Base-by-base conservation (phyloP, 2,797 vertebrate genomes). In the Simalia tracyae region DNA sequence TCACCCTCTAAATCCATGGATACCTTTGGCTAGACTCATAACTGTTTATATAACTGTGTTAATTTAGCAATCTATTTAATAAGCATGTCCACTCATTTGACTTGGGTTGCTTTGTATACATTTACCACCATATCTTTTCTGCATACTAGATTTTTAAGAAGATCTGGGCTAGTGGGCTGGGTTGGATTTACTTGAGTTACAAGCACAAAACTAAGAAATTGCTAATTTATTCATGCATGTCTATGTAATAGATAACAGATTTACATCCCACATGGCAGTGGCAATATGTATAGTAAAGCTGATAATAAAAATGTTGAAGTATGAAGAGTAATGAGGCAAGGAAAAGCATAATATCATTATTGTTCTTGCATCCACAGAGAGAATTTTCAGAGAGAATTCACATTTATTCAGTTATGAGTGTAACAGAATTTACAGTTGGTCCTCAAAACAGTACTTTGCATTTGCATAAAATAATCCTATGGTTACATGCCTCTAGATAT, bases 101-200 rank as follows among this genome's bases (percentile, higher is more conserved):
- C 31, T 56, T 72, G 88, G 28, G 7, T 31, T 72, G 42, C 3
- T 88, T 60, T 56, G 31, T 17, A 28, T 17, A 68, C 8, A 63
- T 50, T n/a, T 54, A 10, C 72, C 19, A 81, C 42, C 76, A 24
- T 90, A 89, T 36, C 28, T 89, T 86, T 94, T 93, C 31, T 22
- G 2, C 84, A 46, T 90, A 0, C 89, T 95, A 86, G 17, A 36
- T 68, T 64, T 56, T 92, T 87, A 91, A 54, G n/a, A 42, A 50
- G 56, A 24, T 46, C 7, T 1, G 15, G 31, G 5, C 0, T 9
- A 9, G 15, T 2, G 8, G 36, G 72, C 8, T 46, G 36, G 36
- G 9, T 81, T 81, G 76, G 50, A 24, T 24, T n/a, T 57, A 57
- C 15, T 22, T 26, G 17, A 89, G 17, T 36, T n/a, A 63, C 42